Evolutionary conservation across 2,888 invertebrate genomes (phyloP), one percentile per base, ranked within the genome.

Genomic region (Acleris holmiana): DNA sequence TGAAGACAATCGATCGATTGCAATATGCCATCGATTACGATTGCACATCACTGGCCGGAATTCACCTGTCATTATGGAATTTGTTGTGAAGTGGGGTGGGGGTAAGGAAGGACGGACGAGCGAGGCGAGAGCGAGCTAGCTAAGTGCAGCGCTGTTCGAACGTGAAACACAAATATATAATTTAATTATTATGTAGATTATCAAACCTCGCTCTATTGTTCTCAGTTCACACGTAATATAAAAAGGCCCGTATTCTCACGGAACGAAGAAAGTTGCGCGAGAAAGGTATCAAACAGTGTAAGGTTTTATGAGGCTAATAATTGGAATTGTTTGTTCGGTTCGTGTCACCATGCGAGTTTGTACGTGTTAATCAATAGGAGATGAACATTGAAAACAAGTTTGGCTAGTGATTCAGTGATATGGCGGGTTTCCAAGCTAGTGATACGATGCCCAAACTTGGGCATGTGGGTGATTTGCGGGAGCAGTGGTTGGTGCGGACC

Each of bases 371-470:
- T 71, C 68, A 76, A 75, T 76, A 75, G 70, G 72, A 68, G 67
- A 62, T 63, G 76, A 73, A 72, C 70, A 73, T 68, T 71, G 72
- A 55, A 59, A 54, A 53, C 58, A 41, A 18, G 53, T 53, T 19
- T 35, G 41, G 13, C 25, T 25, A 13, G 57, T 29, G 17, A 21
- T 41, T 51, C 46, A 29, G 58, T 47, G 49, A 5, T 41, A 92
- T 92, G 92, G 82, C 92, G 61, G 83, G 87, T 57, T 86, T 86
- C 69, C 85, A 89, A 74, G 76, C 89, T 54, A 87, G 83, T 67
- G 91, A 90, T 68, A 91, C 92, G 41, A 88, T 92, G 91, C 92
- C 92, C 7, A 92, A 92, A 77, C 79, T 89, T 58, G 92, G 92
- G 67, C 92, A 86, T 68, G 92, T 92, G 70, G 91, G 89, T 19